A percentile compares a stretch with the other conserved stretches of the same genome.
Conservation (phyloP, 2,797 vertebrate genomes). For the Falco cherrug region DNA sequence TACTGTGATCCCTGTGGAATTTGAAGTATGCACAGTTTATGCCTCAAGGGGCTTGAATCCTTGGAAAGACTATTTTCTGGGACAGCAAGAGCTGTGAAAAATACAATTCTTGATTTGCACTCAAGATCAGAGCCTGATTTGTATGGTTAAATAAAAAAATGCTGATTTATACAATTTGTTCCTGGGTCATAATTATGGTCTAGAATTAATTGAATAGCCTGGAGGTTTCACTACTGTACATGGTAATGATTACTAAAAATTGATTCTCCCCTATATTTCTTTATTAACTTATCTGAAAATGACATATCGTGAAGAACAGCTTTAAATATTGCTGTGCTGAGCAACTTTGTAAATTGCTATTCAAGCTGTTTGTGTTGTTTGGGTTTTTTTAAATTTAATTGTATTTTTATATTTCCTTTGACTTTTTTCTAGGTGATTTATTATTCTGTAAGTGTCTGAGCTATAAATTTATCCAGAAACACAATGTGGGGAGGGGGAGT, state of each 20-base stretch:
- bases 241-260: slow-evolving; percentile 77
- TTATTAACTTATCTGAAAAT: slow-evolving; percentile 78
- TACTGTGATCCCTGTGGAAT: slow-evolving; percentile 33
- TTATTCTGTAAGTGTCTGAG: slow-evolving; percentile 42
- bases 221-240: slow-evolving; percentile 71
- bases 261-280: slow-evolving; percentile 71
- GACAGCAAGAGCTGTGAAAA: slow-evolving; percentile 10
- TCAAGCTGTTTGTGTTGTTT: slow-evolving; percentile 51
- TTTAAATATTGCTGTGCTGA: slow-evolving; percentile 67
- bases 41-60: slow-evolving; percentile 35
- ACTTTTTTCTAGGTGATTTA: slow-evolving; percentile 68
- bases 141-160: slow-evolving; percentile 68
- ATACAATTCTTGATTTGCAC: slow-evolving; percentile 12
- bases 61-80: slow-evolving; percentile 31
- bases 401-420: background rate
- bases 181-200: slow-evolving; percentile 71
- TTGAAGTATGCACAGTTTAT: slow-evolving; percentile 42
- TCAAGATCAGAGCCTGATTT: slow-evolving; percentile 34
- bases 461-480: background rate
- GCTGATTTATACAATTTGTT: slow-evolving; percentile 71
- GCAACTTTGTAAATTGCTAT: slow-evolving; percentile 74
- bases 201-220: slow-evolving; percentile 77
- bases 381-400: background rate
- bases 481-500: background rate
- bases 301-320: slow-evolving; percentile 70